Evolutionary conservation across 2,888 invertebrate species (phyloP).

Genomic region (Caenorhabditis sulstoni): DNA sequence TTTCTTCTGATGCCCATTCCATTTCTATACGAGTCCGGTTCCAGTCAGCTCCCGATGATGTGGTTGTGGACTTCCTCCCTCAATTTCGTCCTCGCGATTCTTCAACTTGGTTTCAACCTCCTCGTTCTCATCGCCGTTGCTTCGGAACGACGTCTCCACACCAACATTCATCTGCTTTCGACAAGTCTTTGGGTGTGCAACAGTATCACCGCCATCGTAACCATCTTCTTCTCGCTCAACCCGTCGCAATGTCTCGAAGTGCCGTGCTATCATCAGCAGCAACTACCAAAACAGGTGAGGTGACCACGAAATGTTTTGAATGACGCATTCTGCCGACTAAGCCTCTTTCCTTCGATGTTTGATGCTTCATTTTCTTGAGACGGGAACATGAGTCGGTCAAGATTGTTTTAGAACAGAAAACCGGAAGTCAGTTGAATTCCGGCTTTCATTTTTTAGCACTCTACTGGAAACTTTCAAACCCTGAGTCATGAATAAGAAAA

Average conservation of each 20-base stretch:
- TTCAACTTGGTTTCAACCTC: constrained; percentile 67
- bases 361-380: constrained; percentile 24
- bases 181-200: constrained; percentile 69
- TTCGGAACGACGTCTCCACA: constrained; percentile 63
- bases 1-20: neutral
- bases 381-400: constrained; percentile 13
- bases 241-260: constrained; percentile 58
- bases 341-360: constrained; percentile 18
- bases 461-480: neutral
- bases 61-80: constrained; percentile 67
- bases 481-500: constrained; percentile 37
- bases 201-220: constrained; percentile 67
- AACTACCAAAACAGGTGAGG: constrained; percentile 50
- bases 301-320: constrained; percentile 7
- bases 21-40: constrained; percentile 17
- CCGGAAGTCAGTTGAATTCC: constrained; percentile 17
- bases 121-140: constrained; percentile 64
- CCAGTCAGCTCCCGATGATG: constrained; percentile 44
- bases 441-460: neutral
- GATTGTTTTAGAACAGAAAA: constrained; percentile 16
- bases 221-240: constrained; percentile 67
- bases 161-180: constrained; percentile 64
- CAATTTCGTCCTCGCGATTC: constrained; percentile 68
- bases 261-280: constrained; percentile 49
- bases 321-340: constrained; percentile 18